Conservation (phyloP, 2,113 vertebrate species). For the Butorides virescens region DNA sequence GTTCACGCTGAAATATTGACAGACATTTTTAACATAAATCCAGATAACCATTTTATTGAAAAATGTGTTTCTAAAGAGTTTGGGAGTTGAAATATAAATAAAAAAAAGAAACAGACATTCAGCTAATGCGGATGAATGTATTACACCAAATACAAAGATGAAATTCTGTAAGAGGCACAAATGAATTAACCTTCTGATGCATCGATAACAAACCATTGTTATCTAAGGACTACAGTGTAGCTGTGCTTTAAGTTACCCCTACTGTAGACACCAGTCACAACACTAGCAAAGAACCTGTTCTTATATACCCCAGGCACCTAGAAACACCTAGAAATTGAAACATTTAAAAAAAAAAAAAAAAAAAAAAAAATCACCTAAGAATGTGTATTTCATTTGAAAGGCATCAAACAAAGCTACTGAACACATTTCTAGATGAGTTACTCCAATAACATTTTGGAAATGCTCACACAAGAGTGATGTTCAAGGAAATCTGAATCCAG, state of each 20-base stretch:
- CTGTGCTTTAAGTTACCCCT: not conserved
- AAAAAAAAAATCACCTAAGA: not conserved
- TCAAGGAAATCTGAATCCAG: not conserved
- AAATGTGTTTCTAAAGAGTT: not conserved
- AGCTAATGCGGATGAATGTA: not conserved
- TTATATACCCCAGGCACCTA: not conserved
- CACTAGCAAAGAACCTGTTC: not conserved
- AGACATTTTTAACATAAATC: not conserved
- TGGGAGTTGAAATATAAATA: not conserved
- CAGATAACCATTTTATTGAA: not conserved
- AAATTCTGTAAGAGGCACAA: not conserved
- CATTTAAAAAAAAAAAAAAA: not conserved
- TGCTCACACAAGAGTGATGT: not conserved
- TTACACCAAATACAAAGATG: not conserved
- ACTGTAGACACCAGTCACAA: not conserved
- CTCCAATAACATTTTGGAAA: not conserved
- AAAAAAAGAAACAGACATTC: not conserved
- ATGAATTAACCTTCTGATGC: not conserved
- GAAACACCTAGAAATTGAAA: not conserved
- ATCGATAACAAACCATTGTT: not conserved
- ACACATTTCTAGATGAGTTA: not conserved
- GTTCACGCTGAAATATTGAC: not conserved
- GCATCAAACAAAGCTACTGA: not conserved
- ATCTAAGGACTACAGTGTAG: not conserved
- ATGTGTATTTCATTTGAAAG: not conserved